A percentile compares a stretch with the other conserved stretches of the same genome.
phyloP scores from a whole-genome alignment of 2,113 vertebrate species.

The Lophius piscatorius region DNA sequence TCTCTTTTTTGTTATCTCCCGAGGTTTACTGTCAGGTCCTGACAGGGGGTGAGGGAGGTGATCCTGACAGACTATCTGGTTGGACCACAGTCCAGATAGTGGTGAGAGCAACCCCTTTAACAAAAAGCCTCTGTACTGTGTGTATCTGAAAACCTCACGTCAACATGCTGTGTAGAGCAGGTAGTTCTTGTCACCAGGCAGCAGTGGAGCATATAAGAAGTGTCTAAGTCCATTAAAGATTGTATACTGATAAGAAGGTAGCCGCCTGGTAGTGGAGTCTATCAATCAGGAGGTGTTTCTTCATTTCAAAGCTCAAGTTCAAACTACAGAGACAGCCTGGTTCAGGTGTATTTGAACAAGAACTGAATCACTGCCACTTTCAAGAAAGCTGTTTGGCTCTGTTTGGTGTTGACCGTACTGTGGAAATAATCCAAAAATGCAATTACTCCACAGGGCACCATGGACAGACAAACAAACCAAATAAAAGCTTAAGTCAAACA shows the following conservation, averaged over 20 bases:
- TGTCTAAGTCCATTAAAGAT: slow-evolving; percentile 28
- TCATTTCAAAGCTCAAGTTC: slow-evolving; percentile 23
- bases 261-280: background rate
- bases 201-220: slow-evolving; percentile 11
- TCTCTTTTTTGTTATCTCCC: slow-evolving; percentile 45
- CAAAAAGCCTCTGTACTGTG: slow-evolving; percentile 12
- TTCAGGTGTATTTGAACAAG: slow-evolving; percentile 12
- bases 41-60: slow-evolving; percentile 46
- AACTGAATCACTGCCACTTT: slow-evolving; percentile 21
- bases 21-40: slow-evolving; percentile 63
- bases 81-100: slow-evolving; percentile 57
- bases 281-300: slow-evolving; percentile 28
- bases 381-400: background rate
- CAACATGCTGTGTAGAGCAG: slow-evolving; percentile 23
- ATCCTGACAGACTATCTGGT: slow-evolving; percentile 60
- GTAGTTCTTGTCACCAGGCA: slow-evolving; percentile 30
- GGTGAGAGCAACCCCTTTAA: slow-evolving; percentile 57
- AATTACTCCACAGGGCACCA: background rate
- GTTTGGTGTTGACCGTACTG: background rate
- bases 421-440: slow-evolving; percentile 7
- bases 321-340: background rate
- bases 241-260: slow-evolving; percentile 18
- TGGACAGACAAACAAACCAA: background rate
- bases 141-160: background rate
- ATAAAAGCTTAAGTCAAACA: background rate